Evolutionary conservation across 1,140 invertebrate genomes (phyloP).

Genomic region (Chironomus striatipennis): DNA sequence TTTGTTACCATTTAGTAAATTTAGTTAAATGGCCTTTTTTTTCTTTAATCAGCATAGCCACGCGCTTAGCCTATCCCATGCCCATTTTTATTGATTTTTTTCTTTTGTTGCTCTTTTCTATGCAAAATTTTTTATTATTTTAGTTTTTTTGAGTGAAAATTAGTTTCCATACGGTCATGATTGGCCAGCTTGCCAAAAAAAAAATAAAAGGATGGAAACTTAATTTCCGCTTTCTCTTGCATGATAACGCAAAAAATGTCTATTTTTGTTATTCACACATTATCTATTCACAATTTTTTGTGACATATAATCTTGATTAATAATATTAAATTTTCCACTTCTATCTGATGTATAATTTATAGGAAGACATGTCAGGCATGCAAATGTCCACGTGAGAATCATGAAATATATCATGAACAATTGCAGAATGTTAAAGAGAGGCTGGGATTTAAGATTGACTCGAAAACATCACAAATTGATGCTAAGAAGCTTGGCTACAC

Average conservation of each 20-base stretch:
- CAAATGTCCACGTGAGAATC: constrained; percentile 75
- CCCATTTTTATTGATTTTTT: too few relatives aligned
- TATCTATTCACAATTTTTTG: too few relatives aligned
- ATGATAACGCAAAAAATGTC: background rate
- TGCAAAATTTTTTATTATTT: too few relatives aligned
- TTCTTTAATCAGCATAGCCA: too few relatives aligned
- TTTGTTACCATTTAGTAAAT: too few relatives aligned
- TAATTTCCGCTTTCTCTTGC: constrained; percentile 2
- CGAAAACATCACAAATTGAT: constrained; percentile 41
- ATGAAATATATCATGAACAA: constrained; percentile 83
- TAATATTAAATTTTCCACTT: background rate
- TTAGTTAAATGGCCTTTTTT: too few relatives aligned
- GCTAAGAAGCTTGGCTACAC: constrained; percentile 58
- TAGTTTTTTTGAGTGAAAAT: too few relatives aligned
- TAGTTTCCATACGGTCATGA: too few relatives aligned
- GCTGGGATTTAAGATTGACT: constrained; percentile 57
- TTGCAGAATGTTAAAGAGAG: constrained; percentile 71
- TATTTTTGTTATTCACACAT: background rate
- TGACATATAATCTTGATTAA: background rate
- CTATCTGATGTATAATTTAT: constrained; percentile 31
- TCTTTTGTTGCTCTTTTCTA: too few relatives aligned
- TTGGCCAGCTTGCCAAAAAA: too few relatives aligned
- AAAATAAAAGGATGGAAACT: too few relatives aligned
- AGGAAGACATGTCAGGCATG: constrained; percentile 82
- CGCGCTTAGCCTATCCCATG: too few relatives aligned